Base-by-base conservation (phyloP, 2,113 vertebrate species). In the Eurypyga helias region DNA sequence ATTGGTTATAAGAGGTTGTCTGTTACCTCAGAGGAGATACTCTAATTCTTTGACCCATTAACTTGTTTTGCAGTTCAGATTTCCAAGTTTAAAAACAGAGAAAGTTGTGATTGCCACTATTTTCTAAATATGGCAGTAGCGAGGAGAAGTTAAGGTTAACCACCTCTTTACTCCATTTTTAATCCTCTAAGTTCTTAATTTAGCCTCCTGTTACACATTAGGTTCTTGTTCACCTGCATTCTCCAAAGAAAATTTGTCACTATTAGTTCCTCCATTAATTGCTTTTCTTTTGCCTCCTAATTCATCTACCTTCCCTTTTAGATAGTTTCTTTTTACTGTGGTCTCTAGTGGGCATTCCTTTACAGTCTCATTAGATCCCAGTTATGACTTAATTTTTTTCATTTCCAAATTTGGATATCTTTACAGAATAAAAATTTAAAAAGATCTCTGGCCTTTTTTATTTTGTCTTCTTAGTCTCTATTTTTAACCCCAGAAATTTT, bases 21-120 rank as follows among this genome's bases (percentile, higher is more conserved):
- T 64, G 64, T 57, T 69, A 76, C 58, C 73, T 89, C 86, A 89
- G 76, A 43, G 61, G 72, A 94, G 41, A 57, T 83, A 93, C 34
- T 96, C 43, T 61, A 93, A 89, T 93, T 87, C 52, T 87, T 46
- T 92, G 83, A 93, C 73, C 72, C 55, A 43, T 83, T 14, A 95
- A 91, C 62, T 95, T 89, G 65, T 72, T 96, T 95, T 90, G 11
- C 80, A 94, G 80, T 75, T 72, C 80, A 89, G 29, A 76, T 73
- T 89, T 82, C 52, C 57, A 26, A 72, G 34, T 83, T 84, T 77
- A 51, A 77, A 62, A 87, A 28, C 21, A 51, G 17, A 51, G 20
- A 51, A 82, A 87, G 57, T 36, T 11, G 41, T 73, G 57, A 93
- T 70, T 91, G 36, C 49, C 20, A 60, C 43, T 62, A 14, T 48